Conservation (phyloP, 1,140 invertebrate genomes). For the Drosophila repletoides region DNA sequence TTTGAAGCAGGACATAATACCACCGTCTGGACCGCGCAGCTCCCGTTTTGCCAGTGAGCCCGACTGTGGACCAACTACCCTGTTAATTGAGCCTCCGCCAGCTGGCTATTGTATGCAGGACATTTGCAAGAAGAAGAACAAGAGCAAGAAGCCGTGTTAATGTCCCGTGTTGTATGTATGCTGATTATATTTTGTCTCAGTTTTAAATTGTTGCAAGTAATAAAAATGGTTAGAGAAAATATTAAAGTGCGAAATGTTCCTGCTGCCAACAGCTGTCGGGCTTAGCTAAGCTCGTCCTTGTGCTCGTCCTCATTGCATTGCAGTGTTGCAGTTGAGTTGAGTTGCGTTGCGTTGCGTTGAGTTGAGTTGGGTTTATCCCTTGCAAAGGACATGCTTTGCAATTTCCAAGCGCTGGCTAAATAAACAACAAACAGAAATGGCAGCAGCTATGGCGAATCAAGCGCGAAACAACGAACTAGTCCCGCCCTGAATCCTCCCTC, state of each 20-base stretch:
- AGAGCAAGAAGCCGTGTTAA: conserved; percentile 1
- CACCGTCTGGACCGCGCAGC: conserved; percentile 15
- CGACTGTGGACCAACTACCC: background rate
- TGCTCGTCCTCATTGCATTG: conserved; percentile 30
- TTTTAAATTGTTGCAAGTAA: conserved; percentile 38
- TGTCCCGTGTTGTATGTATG: background rate
- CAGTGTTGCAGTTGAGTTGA: too few species aligned
- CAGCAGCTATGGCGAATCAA: conserved; percentile 48
- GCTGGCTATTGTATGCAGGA: conserved; percentile 38
- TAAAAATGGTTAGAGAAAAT: conserved; percentile 38
- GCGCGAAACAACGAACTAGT: conserved; percentile 30
- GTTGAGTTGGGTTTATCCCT: conserved; percentile 49
- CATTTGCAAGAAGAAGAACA: background rate
- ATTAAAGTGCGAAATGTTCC: conserved; percentile 15
- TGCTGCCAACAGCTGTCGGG: conserved; percentile 61
- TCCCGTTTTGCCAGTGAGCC: conserved; percentile 39
- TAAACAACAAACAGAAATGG: conserved; percentile 65
- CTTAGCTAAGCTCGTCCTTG: conserved; percentile 48
- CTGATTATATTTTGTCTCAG: conserved; percentile 9
- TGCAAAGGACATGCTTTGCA: conserved; percentile 61
- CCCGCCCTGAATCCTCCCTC: too few species aligned
- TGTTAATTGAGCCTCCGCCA: conserved; percentile 17
- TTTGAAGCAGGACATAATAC: conserved; percentile 1
- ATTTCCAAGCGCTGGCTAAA: conserved; percentile 61
- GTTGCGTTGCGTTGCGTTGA: too few species aligned